phyloP scores from a whole-genome alignment of 1,140 invertebrate species.

The Gryllus bimaculatus region DNA sequence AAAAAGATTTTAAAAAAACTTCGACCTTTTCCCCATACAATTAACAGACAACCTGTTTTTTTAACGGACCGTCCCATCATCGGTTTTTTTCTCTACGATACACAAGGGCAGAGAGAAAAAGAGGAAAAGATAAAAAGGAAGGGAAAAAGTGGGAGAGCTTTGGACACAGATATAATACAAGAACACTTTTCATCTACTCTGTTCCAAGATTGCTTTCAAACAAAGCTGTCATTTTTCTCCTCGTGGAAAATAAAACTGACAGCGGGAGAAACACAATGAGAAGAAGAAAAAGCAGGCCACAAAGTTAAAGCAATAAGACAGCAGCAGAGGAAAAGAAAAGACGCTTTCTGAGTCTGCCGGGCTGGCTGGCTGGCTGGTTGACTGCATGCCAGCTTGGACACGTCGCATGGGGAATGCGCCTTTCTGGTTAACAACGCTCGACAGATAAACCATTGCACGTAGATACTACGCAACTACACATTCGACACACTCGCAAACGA shows the following conservation, averaged over 20 bases:
- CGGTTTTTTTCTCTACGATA: neutral
- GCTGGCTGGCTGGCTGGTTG: neutral
- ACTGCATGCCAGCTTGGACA: neutral
- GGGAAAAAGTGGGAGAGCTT: neutral
- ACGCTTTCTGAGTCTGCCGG: neutral
- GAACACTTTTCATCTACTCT: slow-evolving; percentile 4
- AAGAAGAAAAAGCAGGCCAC: slow-evolving; percentile 3
- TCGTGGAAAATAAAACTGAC: slow-evolving; percentile 4
- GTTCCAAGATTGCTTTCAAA: neutral
- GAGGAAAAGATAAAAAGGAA: neutral
- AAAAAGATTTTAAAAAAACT: neutral
- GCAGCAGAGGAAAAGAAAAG: neutral
- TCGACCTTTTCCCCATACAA: neutral
- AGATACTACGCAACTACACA: too few species aligned
- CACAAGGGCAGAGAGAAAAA: neutral
- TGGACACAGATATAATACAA: slow-evolving; percentile 1
- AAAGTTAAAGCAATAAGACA: slow-evolving; percentile 5
- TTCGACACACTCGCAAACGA: neutral
- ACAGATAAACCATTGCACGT: neutral
- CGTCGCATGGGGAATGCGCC: neutral
- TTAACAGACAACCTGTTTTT: neutral
- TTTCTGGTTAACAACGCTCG: neutral
- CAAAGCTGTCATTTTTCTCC: slow-evolving; percentile 4
- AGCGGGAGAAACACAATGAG: neutral
- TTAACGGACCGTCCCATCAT: neutral